phyloP scores from a whole-genome alignment of 2,113 vertebrate species.

The Narcine bancroftii region DNA sequence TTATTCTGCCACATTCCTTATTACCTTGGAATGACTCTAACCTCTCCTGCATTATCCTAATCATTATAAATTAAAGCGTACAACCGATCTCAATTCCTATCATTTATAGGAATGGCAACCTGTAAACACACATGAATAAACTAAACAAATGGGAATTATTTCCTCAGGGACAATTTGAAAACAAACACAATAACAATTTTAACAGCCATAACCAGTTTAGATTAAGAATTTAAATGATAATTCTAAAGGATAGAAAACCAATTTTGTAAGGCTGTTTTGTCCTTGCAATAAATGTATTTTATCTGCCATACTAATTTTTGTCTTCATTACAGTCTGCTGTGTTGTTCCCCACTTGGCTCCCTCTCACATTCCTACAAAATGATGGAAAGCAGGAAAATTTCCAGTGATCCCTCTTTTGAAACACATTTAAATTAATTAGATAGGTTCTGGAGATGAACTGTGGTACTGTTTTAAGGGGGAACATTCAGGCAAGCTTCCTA shows the following conservation, averaged over 20 bases:
- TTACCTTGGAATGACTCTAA: constrained; percentile 12
- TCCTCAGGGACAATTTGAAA: background rate
- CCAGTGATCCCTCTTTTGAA: background rate
- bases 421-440: background rate
- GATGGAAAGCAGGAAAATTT: no score
- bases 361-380: background rate
- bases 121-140: constrained; percentile 8
- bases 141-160: background rate
- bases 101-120: background rate
- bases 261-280: background rate
- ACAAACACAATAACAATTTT: background rate
- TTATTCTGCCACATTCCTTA: background rate
- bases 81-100: background rate
- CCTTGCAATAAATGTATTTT: background rate
- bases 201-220: background rate
- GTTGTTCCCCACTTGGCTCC: background rate
- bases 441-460: background rate
- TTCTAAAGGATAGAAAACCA: background rate
- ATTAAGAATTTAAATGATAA: background rate
- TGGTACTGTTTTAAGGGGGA: no score
- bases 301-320: background rate
- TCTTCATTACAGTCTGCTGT: background rate
- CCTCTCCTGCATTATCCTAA: background rate
- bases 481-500: no score
- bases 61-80: constrained; percentile 19